Base-by-base conservation (phyloP, 2,888 invertebrate genomes). In the Theretra japonica region DNA sequence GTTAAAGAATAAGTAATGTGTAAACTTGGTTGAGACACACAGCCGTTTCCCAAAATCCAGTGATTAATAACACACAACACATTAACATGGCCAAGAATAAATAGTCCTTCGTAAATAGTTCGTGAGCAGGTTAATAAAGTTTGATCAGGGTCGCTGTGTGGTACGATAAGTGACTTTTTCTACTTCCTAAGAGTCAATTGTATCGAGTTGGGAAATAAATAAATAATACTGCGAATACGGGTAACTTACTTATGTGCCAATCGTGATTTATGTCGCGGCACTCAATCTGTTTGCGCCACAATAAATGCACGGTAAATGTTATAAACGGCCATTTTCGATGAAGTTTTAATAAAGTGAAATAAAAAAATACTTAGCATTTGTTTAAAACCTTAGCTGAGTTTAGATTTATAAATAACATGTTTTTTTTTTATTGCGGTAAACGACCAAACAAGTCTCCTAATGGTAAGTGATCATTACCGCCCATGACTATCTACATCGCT, bases 61-160 rank as follows among this genome's bases (percentile, higher is more conserved):
- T 65, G 65, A 65, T 65, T 65, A 65, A 48, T 62, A 17, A 65
- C 21, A 48, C 21, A 62, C 23, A 41, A 48, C 41, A 33, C 62
- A 21, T 33, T 62, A 65, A 48, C 23, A 48, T 23, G 25, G 21
- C 21, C 41, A 62, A 65, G 17, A 48, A 65, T 23, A 48, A 65
- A 65, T 65, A 65, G 41, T 41, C 28, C 21, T 21, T 33, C 4
- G 62, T 41, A 62, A 62, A 48, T 65, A 65, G 23, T 23, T 25
- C 65, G 41, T 65, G 65, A 17, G 23, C 41, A 23, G 23, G 23
- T 41, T 65, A 41, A 65, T 65, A 65, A 48, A 65, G 48, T 23
- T 65, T 25, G 65, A 65, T 41, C 62, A 48, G 65, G 65, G 65
- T 65, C 48, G 48, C 65, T 65, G 65, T 65, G 65, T 48, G 19